A percentile compares a stretch with the other conserved stretches of the same genome.
Conservation (phyloP, 2,113 vertebrate species). For the Indicator maculatus region DNA sequence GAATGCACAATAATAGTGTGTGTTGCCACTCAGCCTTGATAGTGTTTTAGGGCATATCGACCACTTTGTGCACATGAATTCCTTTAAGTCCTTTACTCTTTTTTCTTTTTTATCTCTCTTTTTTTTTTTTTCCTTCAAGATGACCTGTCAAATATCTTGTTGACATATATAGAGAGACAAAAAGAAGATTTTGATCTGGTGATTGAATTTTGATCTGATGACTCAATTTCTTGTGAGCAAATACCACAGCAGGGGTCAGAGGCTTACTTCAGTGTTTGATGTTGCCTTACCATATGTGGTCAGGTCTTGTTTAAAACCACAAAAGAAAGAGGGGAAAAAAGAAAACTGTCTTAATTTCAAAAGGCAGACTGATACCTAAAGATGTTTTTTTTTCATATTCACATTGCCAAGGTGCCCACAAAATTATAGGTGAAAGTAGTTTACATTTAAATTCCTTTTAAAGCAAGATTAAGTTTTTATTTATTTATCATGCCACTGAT, state of each 20-base stretch:
- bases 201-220: not conserved
- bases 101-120: not conserved
- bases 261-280: not conserved
- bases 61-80: not conserved
- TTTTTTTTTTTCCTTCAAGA: not conserved
- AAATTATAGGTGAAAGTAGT: not conserved
- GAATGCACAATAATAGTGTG: not conserved
- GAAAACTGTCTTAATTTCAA: not conserved
- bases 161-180: not conserved
- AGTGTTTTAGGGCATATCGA: not conserved
- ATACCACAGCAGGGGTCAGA: not conserved
- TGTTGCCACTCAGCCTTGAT: not conserved
- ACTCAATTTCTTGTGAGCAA: not conserved
- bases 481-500: not conserved
- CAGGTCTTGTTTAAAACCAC: not conserved
- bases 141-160: not conserved
- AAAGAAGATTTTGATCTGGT: not conserved
- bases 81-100: not conserved
- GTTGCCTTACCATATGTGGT: not conserved
- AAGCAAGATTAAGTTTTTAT: not conserved
- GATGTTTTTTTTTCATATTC: not conserved
- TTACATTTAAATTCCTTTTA: not conserved
- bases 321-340: not conserved
- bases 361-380: not conserved
- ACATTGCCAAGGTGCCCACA: not conserved